These are phyloP conservation scores for Hyalella azteca DNA, from an alignment of 2,888 invertebrate genomes.

Conservation along the genomic window DNA sequence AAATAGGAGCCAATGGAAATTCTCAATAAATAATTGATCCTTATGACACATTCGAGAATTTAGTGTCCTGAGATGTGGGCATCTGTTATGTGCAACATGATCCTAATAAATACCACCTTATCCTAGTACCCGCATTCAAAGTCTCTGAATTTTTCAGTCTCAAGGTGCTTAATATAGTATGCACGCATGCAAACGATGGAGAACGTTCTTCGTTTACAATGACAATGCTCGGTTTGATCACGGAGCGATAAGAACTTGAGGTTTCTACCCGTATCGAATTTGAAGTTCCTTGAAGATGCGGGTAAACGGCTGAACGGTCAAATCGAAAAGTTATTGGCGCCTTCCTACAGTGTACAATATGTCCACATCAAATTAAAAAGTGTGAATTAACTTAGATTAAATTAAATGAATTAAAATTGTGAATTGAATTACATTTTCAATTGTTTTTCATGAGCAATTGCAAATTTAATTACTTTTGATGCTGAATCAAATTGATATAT, in stretches of 20 bases:
- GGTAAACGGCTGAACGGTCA: neutral
- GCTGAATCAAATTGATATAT: no score
- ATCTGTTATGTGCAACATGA: neutral
- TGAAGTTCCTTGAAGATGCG: conserved; percentile 25
- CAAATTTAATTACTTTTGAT: no score
- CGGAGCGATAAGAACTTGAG: conserved; percentile 13
- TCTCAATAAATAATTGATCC: no score
- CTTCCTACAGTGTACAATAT: no score
- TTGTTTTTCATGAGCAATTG: no score
- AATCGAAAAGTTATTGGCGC: no score
- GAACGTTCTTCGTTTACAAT: neutral
- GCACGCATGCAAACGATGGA: conserved; percentile 9
- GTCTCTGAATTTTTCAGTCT: neutral
- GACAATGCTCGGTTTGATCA: conserved; percentile 4
- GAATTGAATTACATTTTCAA: no score
- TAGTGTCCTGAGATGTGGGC: neutral
- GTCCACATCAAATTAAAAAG: no score
- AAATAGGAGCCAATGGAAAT: no score
- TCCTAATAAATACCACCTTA: conserved; percentile 1
- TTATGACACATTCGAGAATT: no score
- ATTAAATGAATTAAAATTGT: no score
- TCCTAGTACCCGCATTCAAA: conserved; percentile 2
- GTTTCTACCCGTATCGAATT: conserved; percentile 20
- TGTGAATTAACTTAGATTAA: no score
- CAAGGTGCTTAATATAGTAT: neutral